Evolutionary conservation across 1,140 invertebrate genomes (phyloP), one percentile per base, ranked within the genome.

Genomic region (Nasonia vitripennis): DNA sequence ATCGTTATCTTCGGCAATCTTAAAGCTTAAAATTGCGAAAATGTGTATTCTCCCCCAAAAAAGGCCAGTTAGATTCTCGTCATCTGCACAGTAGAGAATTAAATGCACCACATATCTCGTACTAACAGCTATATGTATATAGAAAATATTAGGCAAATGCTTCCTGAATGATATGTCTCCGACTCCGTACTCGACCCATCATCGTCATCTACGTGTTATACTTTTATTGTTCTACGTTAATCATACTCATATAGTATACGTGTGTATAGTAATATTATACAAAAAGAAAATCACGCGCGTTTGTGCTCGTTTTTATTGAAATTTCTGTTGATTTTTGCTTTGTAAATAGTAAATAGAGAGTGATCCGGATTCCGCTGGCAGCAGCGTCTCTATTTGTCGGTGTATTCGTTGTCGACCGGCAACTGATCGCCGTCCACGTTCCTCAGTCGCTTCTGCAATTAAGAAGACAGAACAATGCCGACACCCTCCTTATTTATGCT

Each of bases 371-470:
- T 78, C 75, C 86, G 88, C 86, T 86, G 88, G 86, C 83, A 86
- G 87, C 87, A 78, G 85, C 82, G 10, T 48, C 27, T 78, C 87
- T 90, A 92, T 87, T 91, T 91, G 79, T 91, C 88, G 87, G 81
- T 81, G 87, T 88, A 89, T 77, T 89, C 89, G 88, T 90, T 90
- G 88, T 91, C 90, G 75, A 84, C 23, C 34, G 83, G 81, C 73
- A 86, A 78, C 62, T 84, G 81, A 45, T 91, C 89, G 67, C 84
- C 87, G 34, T 92, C 88, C 45, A 84, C 81, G 87, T 91, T 92
- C 89, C 83, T 91, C 88, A 92, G 88, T 90, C 91, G 89, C 83
- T 91, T 92, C 91, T 92, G 92, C 48, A 92, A 91, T 81, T 55
- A 73, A 90, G 91, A 87, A 91, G 89, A 86, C 86, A 91, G 89